phyloP scores from a whole-genome alignment of 2,113 vertebrate genomes.

The Ptyas mucosa region DNA sequence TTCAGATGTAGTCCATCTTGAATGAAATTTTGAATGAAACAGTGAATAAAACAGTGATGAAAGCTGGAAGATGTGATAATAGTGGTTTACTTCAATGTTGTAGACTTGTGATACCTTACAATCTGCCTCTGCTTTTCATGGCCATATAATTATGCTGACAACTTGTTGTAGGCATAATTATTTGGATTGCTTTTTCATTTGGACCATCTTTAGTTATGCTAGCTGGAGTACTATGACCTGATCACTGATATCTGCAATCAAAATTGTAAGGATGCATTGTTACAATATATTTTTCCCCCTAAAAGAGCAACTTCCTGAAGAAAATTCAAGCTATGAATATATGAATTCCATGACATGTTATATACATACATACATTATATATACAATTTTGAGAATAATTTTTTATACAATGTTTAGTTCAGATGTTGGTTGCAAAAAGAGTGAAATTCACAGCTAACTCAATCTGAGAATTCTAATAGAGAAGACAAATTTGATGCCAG shows the following conservation, averaged over 20 bases:
- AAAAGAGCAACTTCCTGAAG: not conserved
- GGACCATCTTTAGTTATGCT: not conserved
- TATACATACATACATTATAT: not conserved
- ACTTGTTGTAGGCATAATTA: not conserved
- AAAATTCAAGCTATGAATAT: not conserved
- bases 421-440: not conserved
- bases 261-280: not conserved
- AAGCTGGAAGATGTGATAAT: not conserved
- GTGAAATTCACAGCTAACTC: not conserved
- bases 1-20: not conserved
- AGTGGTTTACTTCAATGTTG: not conserved
- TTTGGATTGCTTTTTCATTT: not conserved
- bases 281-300: not conserved
- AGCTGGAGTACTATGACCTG: not conserved
- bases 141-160: not conserved
- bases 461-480: not conserved
- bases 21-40: not conserved
- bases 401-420: not conserved
- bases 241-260: not conserved
- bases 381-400: not conserved
- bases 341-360: not conserved
- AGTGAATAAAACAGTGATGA: not conserved
- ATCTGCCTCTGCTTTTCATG: not conserved
- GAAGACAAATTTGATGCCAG: not conserved
- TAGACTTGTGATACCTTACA: not conserved